Evolutionary conservation across 1,140 invertebrate genomes (phyloP), one percentile per base, ranked within the genome.

Genomic region (Theocolax elegans): DNA sequence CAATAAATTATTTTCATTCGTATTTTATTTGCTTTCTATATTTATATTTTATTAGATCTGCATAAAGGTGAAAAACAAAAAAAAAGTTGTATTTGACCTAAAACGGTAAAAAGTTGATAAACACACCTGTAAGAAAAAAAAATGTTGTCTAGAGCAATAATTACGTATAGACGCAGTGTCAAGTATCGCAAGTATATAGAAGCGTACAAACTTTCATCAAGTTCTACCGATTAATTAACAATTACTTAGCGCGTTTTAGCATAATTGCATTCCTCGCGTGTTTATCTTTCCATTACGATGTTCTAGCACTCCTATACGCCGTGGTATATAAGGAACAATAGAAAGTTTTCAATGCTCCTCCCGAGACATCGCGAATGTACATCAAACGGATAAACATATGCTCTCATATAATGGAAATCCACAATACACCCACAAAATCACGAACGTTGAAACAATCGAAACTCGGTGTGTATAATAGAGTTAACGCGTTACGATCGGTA

Each of bases 321-420:
- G 13, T 17, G 21, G 17, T 15, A 46, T n/a, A n/a, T n/a, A 13
- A n/a, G 44, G 51, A 63, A 63, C 44, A 63, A 63, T 49, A 49
- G 60, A 63, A 49, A 49, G 46, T 63, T 49, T 35, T 29, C 44
- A 38, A 49, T 63, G 23, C 23, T 27, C 46, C 46, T 29, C 40
- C 17, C 19, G 9, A 35, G 35, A 19, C 35, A 40, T 58, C 7
- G 54, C 35, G n/a, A 58, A 58, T 25, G 35, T 13, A 31, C 31
- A 58, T 21, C 54, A 38, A 21, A 21, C 10, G 31, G 29, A 21
- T 40, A 38, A 58, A 15, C 42, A 44, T 51, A 53, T 25, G 10
- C 21, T 17, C 27, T 53, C 51, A 27, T 27, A 35, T 35, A 35
- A 54, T 35, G 3, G 51, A 27, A 25, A 31, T 31, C 8, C 15